Percentiles rank a stretch among this genome's conserved stretches.
Evolutionary conservation across 2,888 invertebrate genomes (phyloP).

Genomic region (Latheticus oryzae): DNA sequence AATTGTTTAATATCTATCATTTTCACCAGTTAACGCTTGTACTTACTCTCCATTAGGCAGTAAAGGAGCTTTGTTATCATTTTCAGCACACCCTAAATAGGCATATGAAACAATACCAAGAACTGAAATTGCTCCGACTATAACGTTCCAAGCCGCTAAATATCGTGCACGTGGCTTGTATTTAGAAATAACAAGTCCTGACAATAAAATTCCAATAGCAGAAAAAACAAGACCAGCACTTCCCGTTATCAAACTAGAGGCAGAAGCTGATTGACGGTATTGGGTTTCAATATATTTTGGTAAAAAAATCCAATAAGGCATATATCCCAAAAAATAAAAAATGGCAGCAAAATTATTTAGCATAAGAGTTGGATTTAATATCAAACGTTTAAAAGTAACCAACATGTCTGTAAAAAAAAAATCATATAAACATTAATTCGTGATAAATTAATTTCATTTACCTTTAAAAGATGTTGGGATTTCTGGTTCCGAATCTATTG

Average conservation of each 20-base stretch:
- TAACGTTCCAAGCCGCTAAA: conserved; percentile 77
- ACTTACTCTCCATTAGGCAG: conserved; percentile 63
- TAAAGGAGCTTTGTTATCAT: conserved; percentile 68
- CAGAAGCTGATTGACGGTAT: conserved; percentile 80
- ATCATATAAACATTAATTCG: conserved; percentile 10
- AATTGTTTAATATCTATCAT: too few species aligned
- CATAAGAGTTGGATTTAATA: conserved; percentile 76
- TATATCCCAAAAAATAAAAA: conserved; percentile 78
- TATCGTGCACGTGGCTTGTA: conserved; percentile 75
- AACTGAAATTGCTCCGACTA: conserved; percentile 73
- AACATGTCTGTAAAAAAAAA: conserved; percentile 70
- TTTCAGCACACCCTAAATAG: conserved; percentile 75
- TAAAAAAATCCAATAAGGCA: conserved; percentile 84
- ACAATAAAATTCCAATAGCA: conserved; percentile 75
- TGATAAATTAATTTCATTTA: conserved; percentile 40
- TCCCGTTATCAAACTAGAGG: conserved; percentile 80
- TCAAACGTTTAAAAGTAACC: conserved; percentile 72
- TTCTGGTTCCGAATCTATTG: conserved; percentile 54
- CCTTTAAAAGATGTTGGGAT: conserved; percentile 65
- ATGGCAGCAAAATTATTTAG: conserved; percentile 80
- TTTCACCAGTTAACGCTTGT: too few species aligned
- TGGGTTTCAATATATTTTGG: conserved; percentile 88
- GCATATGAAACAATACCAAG: conserved; percentile 74
- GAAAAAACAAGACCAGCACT: conserved; percentile 78
- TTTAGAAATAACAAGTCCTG: conserved; percentile 75